Percentiles rank a stretch among this genome's conserved stretches.
phyloP scores from a whole-genome alignment of 1,140 invertebrate species.

The Thaumatotibia leucotreta region DNA sequence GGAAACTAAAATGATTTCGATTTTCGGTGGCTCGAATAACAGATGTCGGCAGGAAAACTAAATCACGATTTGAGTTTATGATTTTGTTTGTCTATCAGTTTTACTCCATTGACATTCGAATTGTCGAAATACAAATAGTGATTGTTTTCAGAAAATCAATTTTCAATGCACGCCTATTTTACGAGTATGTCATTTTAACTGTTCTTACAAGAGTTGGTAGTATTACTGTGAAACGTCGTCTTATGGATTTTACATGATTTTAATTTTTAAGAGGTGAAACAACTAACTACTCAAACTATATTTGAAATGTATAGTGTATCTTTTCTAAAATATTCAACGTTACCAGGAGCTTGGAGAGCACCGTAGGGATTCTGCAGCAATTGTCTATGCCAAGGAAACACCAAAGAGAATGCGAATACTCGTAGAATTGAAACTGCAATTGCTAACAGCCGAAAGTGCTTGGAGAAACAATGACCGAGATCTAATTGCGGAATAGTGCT shows the following conservation, averaged over 20 bases:
- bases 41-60: not conserved
- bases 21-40: not conserved
- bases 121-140: too few species aligned
- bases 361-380: not conserved
- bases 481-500: conserved; percentile 38
- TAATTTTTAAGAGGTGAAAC: too few species aligned
- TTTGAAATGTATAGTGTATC: not conserved
- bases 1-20: not conserved
- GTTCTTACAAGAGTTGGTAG: too few species aligned
- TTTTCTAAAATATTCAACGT: too few species aligned
- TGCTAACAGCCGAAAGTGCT: conserved; percentile 37
- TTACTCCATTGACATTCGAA: not conserved
- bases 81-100: not conserved
- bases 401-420: not conserved
- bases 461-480: conserved; percentile 38
- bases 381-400: not conserved
- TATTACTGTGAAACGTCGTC: too few species aligned
- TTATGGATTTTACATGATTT: too few species aligned
- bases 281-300: not conserved
- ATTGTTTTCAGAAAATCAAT: too few species aligned
- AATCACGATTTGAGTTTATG: not conserved
- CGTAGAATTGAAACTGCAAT: conserved; percentile 37
- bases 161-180: too few species aligned
- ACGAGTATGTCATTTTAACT: too few species aligned
- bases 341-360: too few species aligned